Evolutionary conservation across 2,888 invertebrate genomes (phyloP), one percentile per base, ranked within the genome.

Genomic region (Coleophora flavipennella): DNA sequence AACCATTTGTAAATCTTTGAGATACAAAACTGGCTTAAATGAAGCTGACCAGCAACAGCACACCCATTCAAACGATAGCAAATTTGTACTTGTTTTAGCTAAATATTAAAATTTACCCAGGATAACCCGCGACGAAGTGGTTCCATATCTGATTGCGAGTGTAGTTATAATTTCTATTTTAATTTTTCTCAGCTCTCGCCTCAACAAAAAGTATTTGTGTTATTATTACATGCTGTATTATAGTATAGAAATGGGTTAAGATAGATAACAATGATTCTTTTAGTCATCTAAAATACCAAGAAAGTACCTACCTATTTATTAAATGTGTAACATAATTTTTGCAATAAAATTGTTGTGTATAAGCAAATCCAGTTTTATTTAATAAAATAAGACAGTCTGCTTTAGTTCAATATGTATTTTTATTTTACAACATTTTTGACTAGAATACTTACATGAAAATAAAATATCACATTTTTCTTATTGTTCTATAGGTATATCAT

Each of bases 381-480:
- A 20, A 20, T 20, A 4, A 4, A 20, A 20, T 20, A 3, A 20
- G 6, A 20, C 20, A 4, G 6, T 20, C 20, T 4, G 20, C 20
- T 4, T 20, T 20, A 20, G n/a, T n/a, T 20, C 6, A 20, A 20
- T 20, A 20, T 4, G 20, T 4, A n/a, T n/a, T 20, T 4, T 20
- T 13, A 13, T 13, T 33, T 3, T 31, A 33, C 13, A 40, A 40
- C 29, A 35, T 13, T 14, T 31, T 13, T 38, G 40, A 40, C 40
- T 40, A 40, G 40, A 36, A 35, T 20, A 20, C 20, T 20, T 20
- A n/a, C n/a, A n/a, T n/a, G n/a, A n/a, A n/a, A n/a, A n/a, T n/a
- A 20, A 6, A 4, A 20, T 20, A 20, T 20, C 20, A 13, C 26
- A 35, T 27, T 12, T 20, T 36, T 31, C 12, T 20, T 33, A 38